Evolutionary conservation across 2,888 invertebrate genomes (phyloP).

Genomic region (Scotopteryx bipunctaria): DNA sequence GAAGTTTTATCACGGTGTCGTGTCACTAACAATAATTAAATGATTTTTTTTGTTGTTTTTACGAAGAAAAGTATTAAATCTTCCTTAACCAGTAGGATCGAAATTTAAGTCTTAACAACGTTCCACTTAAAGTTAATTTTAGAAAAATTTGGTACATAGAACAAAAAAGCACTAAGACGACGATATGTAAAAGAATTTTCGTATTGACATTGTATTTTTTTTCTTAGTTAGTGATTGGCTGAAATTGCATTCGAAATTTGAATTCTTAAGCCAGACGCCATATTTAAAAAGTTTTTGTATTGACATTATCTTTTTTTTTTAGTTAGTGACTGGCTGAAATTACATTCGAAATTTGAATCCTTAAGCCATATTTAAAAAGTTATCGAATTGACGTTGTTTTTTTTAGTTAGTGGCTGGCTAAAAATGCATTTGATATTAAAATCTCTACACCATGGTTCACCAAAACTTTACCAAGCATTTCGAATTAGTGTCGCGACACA

Average conservation of each 20-base stretch:
- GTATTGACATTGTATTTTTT: neutral
- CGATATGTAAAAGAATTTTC: too few species aligned
- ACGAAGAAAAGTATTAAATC: conserved; percentile 6
- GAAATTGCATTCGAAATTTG: conserved; percentile 4
- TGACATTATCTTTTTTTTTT: too few species aligned
- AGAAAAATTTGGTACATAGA: neutral
- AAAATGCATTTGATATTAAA: too few species aligned
- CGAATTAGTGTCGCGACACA: too few species aligned
- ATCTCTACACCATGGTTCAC: too few species aligned
- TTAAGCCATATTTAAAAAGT: too few species aligned
- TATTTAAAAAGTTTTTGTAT: neutral
- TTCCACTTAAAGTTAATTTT: conserved; percentile 15
- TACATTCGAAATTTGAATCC: too few species aligned
- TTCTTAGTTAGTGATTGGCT: conserved; percentile 1
- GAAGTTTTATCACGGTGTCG: conserved; percentile 14
- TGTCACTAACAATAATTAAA: conserved; percentile 6
- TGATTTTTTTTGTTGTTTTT: neutral
- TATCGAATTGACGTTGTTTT: too few species aligned
- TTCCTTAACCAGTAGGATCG: conserved; percentile 14
- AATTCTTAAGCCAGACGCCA: conserved; percentile 28
- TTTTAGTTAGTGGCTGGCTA: too few species aligned
- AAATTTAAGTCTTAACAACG: conserved; percentile 21
- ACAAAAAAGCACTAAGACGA: conserved; percentile 12
- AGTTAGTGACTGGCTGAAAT: too few species aligned
- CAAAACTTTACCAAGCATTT: too few species aligned